A percentile compares a stretch with the other conserved stretches of the same genome.
These are phyloP conservation scores for Lophotis ruficrista DNA, from an alignment of 2,113 vertebrate species.

Conservation along the genomic window DNA sequence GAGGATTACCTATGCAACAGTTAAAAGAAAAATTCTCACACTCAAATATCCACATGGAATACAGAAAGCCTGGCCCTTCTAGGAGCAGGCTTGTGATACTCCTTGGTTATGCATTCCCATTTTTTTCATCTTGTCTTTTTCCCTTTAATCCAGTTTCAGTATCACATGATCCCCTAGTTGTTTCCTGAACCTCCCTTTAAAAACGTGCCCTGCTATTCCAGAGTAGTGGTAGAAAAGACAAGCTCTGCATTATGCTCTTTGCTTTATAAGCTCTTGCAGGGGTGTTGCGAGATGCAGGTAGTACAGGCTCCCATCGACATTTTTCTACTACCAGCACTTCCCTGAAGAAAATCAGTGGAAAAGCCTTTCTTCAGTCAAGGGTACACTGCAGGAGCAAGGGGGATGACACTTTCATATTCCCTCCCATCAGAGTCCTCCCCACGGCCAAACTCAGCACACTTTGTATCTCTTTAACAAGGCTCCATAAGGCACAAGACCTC, in stretches of 20 bases:
- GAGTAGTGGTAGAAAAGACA: not conserved
- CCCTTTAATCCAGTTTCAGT: not conserved
- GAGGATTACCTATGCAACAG: not conserved
- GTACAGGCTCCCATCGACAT: not conserved
- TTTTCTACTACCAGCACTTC: not conserved
- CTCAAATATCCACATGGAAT: not conserved
- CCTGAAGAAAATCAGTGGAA: not conserved
- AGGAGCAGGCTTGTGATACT: not conserved
- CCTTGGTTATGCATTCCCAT: not conserved
- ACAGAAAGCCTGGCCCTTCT: not conserved
- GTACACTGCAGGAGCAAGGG: fast-evolving
- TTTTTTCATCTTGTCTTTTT: not conserved
- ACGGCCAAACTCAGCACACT: not conserved
- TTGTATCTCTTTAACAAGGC: not conserved
- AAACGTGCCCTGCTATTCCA: not conserved
- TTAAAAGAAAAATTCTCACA: not conserved
- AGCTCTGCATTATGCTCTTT: not conserved
- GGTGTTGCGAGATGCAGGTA: not conserved
- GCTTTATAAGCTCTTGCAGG: not conserved
- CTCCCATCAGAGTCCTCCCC: fast-evolving
- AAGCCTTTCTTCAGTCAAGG: not conserved
- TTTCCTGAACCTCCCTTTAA: not conserved
- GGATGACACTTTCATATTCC: not conserved
- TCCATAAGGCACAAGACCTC: not conserved
- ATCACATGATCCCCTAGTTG: not conserved